phyloP scores from a whole-genome alignment of 2,113 vertebrate genomes.

The Actinemys pallida region DNA sequence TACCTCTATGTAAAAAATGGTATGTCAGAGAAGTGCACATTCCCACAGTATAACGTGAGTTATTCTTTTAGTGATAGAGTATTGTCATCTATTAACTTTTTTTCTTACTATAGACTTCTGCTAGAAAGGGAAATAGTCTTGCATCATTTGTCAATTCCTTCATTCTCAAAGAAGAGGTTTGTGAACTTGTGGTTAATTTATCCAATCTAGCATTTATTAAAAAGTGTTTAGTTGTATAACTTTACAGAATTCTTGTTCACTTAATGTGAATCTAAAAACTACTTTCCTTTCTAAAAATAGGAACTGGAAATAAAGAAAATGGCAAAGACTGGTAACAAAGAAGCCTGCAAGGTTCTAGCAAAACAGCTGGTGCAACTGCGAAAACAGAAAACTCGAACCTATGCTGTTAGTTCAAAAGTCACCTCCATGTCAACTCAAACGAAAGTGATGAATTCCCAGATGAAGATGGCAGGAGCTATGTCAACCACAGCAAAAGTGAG shows the following conservation, averaged over 20 bases:
- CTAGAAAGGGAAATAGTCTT: neutral
- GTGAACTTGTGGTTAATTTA: neutral
- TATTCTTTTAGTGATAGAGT: neutral
- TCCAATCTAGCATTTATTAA: neutral
- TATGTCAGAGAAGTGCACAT: neutral
- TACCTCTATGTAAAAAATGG: neutral
- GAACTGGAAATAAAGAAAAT: slow-evolving; percentile 99
- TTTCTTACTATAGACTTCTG: neutral
- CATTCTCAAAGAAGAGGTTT: neutral
- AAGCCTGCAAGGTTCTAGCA: slow-evolving; percentile 96
- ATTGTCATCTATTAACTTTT: neutral
- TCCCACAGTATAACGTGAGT: neutral
- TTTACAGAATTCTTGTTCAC: neutral
- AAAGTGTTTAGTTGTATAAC: neutral
- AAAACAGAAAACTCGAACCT: slow-evolving; percentile 96
- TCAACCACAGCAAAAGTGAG: slow-evolving; percentile 94
- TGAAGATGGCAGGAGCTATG: slow-evolving; percentile 99
- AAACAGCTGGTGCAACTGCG: slow-evolving; percentile 95
- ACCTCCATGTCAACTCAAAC: slow-evolving; percentile 97
- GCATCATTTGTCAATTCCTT: neutral
- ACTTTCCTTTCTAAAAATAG: slow-evolving; percentile 69
- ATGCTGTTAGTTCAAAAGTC: slow-evolving; percentile 97
- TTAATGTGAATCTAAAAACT: neutral
- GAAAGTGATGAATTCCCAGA: slow-evolving; percentile 99
- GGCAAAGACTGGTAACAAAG: slow-evolving; percentile 96